These are phyloP conservation scores for Drosophila prolongata DNA, from an alignment of 2,888 invertebrate species.

Conservation along the genomic window DNA sequence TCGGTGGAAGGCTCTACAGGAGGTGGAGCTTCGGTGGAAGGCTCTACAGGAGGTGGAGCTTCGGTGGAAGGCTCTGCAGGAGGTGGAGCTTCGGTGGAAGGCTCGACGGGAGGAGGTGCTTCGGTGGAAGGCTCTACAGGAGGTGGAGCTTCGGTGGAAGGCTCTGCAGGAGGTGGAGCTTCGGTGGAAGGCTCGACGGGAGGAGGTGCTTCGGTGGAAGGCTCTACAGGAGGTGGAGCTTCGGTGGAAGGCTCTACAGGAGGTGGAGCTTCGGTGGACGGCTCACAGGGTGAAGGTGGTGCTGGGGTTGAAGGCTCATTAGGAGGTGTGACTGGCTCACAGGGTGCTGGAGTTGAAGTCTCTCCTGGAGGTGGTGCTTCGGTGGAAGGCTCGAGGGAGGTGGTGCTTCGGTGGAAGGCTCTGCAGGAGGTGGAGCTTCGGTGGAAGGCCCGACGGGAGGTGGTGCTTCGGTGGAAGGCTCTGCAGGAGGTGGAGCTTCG, in stretches of 20 bases:
- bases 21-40: too few relatives aligned
- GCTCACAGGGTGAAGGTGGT: background rate
- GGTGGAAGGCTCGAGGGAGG: too few relatives aligned
- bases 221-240: background rate
- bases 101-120: background rate
- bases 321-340: background rate
- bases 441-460: too few relatives aligned
- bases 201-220: too few relatives aligned
- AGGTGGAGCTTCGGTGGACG: background rate
- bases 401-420: too few relatives aligned
- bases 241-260: background rate
- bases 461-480: too few relatives aligned
- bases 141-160: background rate
- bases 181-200: too few relatives aligned
- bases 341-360: background rate
- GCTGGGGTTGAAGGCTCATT: background rate
- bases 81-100: background rate
- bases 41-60: background rate
- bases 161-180: too few relatives aligned
- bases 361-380: too few relatives aligned
- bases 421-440: too few relatives aligned
- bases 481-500: too few relatives aligned
- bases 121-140: background rate
- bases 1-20: too few relatives aligned
- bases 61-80: background rate